phyloP scores from a whole-genome alignment of 2,888 invertebrate species.

The Sericinus montela region DNA sequence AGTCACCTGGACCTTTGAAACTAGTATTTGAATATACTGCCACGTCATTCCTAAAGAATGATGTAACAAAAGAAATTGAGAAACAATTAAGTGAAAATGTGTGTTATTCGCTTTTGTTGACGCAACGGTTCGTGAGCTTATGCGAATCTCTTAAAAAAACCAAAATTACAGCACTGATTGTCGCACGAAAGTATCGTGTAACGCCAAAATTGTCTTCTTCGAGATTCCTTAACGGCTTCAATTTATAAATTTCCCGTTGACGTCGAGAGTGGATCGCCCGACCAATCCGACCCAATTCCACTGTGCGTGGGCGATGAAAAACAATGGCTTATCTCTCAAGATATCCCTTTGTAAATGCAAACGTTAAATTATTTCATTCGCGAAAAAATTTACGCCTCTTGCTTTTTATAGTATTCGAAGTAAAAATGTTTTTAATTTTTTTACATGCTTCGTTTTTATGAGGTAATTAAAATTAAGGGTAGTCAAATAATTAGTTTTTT shows the following conservation, averaged over 20 bases:
- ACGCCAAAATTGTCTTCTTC: conserved; percentile 25
- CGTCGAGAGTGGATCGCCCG: conserved; percentile 15
- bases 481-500: too few relatives aligned
- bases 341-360: conserved; percentile 16
- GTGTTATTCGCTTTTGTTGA: background rate
- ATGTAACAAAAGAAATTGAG: too few relatives aligned
- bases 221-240: conserved; percentile 24
- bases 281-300: conserved; percentile 14
- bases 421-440: too few relatives aligned
- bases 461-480: too few relatives aligned
- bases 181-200: conserved; percentile 26
- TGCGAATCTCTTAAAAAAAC: conserved; percentile 1
- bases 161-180: background rate
- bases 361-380: conserved; percentile 14
- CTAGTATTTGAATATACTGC: too few relatives aligned
- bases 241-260: conserved; percentile 23
- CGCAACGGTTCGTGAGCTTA: background rate
- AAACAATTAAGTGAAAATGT: too few relatives aligned
- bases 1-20: too few relatives aligned
- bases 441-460: too few relatives aligned
- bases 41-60: too few relatives aligned
- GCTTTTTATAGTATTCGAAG: background rate
- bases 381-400: conserved; percentile 1
- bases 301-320: conserved; percentile 12
- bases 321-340: conserved; percentile 22